These are phyloP conservation scores for Anagrus nilaparvatae DNA, from an alignment of 1,140 invertebrate genomes.

Conservation along the genomic window DNA sequence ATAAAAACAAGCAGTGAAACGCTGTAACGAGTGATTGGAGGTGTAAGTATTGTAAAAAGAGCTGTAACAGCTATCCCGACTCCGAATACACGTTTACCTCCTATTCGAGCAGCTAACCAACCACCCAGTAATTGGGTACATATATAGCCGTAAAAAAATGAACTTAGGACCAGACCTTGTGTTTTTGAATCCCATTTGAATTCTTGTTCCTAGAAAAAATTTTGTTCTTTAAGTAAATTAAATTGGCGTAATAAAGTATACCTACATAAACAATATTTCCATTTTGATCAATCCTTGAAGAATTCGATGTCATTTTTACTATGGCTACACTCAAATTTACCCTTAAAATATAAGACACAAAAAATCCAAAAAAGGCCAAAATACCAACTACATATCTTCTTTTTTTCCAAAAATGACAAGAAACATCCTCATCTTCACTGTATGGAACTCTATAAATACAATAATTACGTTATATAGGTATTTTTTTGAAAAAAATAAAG, in stretches of 20 bases:
- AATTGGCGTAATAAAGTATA: constrained; percentile 9
- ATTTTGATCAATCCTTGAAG: constrained; percentile 45
- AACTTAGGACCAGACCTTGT: constrained; percentile 73
- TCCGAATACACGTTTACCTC: constrained; percentile 64
- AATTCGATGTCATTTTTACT: constrained; percentile 72
- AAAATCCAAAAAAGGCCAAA: constrained; percentile 78
- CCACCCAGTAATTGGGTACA: constrained; percentile 65
- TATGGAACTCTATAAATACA: constrained; percentile 38
- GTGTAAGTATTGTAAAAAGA: constrained; percentile 73
- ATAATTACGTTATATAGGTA: background rate
- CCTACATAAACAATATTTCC: constrained; percentile 46
- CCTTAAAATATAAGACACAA: constrained; percentile 75
- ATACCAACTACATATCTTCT: constrained; percentile 62
- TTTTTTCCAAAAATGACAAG: constrained; percentile 59
- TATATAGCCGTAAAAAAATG: constrained; percentile 79
- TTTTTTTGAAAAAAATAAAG: background rate
- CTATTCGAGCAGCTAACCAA: constrained; percentile 59
- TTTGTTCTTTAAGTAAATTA: background rate
- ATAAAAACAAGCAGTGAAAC: constrained; percentile 61
- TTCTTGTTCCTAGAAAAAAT: constrained; percentile 45
- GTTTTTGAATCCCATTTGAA: constrained; percentile 72
- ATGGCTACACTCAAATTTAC: constrained; percentile 84
- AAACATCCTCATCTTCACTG: constrained; percentile 39
- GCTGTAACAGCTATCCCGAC: constrained; percentile 71
- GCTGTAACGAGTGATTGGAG: constrained; percentile 60